Percentiles rank a stretch among this genome's conserved stretches.
phyloP scores from a whole-genome alignment of 2,797 vertebrate species.

The Melanogrammus aeglefinus region DNA sequence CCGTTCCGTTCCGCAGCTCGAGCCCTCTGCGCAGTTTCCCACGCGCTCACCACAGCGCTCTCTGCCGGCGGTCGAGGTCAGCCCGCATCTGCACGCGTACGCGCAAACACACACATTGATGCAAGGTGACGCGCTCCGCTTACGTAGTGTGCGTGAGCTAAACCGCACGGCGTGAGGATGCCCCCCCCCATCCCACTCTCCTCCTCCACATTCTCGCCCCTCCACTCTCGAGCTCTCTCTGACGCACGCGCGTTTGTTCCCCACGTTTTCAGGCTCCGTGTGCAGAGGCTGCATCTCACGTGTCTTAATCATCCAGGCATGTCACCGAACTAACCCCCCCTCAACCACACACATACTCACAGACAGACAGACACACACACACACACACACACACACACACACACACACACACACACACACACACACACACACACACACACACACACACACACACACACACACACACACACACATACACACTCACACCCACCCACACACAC shows the following conservation, averaged over 20 bases:
- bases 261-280: neutral
- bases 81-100: constrained; percentile 49
- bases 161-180: neutral
- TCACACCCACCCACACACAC: no score
- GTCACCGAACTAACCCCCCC: neutral
- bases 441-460: neutral
- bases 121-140: neutral
- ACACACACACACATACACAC: no score
- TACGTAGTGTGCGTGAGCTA: constrained; percentile 5
- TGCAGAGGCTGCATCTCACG: neutral
- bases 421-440: neutral
- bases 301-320: neutral
- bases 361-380: no score
- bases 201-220: no score
- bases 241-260: neutral
- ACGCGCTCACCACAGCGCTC: constrained; percentile 43
- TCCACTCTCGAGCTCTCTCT: neutral
- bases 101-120: neutral
- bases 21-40: constrained; percentile 38
- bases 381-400: no score
- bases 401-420: neutral
- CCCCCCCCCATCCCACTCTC: neutral
- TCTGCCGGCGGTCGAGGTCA: constrained; percentile 42
- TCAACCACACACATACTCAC: neutral
- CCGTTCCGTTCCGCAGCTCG: constrained; percentile 54